A percentile compares a stretch with the other conserved stretches of the same genome.
phyloP scores from a whole-genome alignment of 2,888 invertebrate genomes.

The Aquatica leii region DNA sequence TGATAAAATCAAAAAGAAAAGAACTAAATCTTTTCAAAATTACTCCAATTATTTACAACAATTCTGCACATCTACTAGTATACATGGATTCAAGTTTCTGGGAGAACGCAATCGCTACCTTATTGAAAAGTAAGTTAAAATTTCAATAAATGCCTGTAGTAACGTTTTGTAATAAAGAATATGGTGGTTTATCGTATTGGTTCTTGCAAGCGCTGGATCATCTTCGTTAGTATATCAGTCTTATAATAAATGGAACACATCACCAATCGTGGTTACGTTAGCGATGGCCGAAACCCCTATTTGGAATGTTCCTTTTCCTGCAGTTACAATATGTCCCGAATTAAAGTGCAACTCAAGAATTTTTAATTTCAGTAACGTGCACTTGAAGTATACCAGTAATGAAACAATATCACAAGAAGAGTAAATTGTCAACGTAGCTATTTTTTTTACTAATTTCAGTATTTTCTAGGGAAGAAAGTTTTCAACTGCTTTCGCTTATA shows the following conservation, averaged over 20 bases:
- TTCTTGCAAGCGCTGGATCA: background rate
- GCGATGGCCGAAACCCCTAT: constrained; percentile 76
- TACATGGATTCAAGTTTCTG: constrained; percentile 16
- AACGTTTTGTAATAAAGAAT: no score
- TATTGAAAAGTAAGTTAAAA: constrained; percentile 21
- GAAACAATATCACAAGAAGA: constrained; percentile 61
- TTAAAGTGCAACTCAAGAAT: constrained; percentile 70
- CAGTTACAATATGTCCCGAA: constrained; percentile 58
- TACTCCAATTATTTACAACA: background rate
- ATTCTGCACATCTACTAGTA: constrained; percentile 16
- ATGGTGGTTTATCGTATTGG: constrained; percentile 15
- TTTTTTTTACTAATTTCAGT: background rate
- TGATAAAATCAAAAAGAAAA: no score
- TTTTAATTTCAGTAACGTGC: constrained; percentile 71
- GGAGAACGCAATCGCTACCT: constrained; percentile 12
- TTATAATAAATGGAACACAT: constrained; percentile 76
- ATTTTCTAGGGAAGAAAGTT: constrained; percentile 9
- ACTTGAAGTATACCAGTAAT: constrained; percentile 51
- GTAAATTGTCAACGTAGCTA: constrained; percentile 59
- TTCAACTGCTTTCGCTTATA: constrained; percentile 10
- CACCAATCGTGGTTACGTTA: constrained; percentile 79
- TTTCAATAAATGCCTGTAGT: no score
- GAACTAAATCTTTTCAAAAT: no score
- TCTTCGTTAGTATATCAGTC: constrained; percentile 66
- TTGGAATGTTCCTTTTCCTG: constrained; percentile 66